Percentiles rank a stretch among this genome's conserved stretches.
Evolutionary conservation across 2,113 vertebrate species (phyloP).

Genomic region (Dryoscopus gambensis): DNA sequence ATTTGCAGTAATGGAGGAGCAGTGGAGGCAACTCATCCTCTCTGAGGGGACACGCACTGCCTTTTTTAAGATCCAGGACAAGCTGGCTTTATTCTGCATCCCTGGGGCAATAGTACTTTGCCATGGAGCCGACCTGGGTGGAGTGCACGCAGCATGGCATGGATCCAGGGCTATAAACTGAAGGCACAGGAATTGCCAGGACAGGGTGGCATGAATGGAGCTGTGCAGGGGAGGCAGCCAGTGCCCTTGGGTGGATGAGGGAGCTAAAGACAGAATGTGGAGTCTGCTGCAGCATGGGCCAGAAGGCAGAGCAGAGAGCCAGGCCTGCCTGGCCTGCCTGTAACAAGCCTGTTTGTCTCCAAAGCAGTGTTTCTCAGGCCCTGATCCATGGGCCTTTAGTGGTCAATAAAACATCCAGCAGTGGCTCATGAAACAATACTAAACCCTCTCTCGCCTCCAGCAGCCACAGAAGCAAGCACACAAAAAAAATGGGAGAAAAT

Average conservation of each 20-base stretch:
- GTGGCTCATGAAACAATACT: conserved; percentile 8
- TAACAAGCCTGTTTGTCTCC: background rate
- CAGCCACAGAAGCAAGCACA: background rate
- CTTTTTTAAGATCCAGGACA: background rate
- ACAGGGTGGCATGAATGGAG: background rate
- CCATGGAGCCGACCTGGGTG: background rate
- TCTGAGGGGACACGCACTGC: background rate
- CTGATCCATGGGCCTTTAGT: background rate
- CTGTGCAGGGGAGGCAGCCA: background rate
- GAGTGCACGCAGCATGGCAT: background rate
- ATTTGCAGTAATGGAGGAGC: background rate
- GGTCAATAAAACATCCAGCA: conserved; percentile 18
- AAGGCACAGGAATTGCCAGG: background rate
- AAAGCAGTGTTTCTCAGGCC: background rate
- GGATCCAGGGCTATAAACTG: background rate
- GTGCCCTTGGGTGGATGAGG: background rate
- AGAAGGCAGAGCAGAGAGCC: background rate
- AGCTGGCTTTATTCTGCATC: background rate
- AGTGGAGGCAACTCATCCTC: background rate
- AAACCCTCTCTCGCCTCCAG: background rate
- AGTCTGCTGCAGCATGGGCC: background rate
- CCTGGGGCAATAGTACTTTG: background rate
- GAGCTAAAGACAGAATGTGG: background rate
- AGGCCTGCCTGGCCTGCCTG: background rate
- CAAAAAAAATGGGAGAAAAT: conserved; percentile 18